Evolutionary conservation across 2,113 vertebrate genomes (phyloP).

Genomic region (Amblyopsis rosae): DNA sequence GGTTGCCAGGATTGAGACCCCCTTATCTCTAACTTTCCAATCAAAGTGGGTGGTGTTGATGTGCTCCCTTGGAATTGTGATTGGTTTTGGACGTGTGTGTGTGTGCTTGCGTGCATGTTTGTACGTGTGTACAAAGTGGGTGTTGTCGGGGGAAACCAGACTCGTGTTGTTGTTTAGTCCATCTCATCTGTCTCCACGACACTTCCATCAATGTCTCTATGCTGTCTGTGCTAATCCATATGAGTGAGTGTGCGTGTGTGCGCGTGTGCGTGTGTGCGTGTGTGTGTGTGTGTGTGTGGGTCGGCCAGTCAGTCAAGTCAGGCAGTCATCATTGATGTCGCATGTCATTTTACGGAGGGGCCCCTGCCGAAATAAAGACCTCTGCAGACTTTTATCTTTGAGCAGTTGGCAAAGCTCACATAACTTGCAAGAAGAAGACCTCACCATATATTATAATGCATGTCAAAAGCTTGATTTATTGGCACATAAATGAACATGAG

Average conservation of each 20-base stretch:
- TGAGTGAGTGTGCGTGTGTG: neutral
- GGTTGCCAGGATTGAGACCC: neutral
- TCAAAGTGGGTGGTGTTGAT: neutral
- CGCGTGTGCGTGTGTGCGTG: neutral
- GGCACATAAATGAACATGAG: too few species aligned
- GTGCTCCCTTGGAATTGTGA: neutral
- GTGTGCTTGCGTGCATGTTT: neutral
- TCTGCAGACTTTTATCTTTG: too few species aligned
- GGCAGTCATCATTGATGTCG: too few species aligned
- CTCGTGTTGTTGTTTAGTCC: too few species aligned
- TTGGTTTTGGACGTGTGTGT: neutral
- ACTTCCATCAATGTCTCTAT: neutral
- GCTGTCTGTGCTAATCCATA: neutral
- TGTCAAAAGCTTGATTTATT: too few species aligned
- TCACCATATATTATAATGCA: too few species aligned
- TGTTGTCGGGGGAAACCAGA: too few species aligned
- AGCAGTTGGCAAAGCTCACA: too few species aligned
- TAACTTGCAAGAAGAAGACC: too few species aligned
- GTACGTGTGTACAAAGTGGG: neutral
- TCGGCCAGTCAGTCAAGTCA: too few species aligned
- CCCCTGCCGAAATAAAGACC: too few species aligned
- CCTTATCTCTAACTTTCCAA: neutral
- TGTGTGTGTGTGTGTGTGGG: conserved; percentile 8
- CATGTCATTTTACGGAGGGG: too few species aligned
- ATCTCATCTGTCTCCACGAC: neutral